A percentile compares a stretch with the other conserved stretches of the same genome.
phyloP scores from a whole-genome alignment of 2,888 invertebrate genomes.

The Leistus spinibarbis region DNA sequence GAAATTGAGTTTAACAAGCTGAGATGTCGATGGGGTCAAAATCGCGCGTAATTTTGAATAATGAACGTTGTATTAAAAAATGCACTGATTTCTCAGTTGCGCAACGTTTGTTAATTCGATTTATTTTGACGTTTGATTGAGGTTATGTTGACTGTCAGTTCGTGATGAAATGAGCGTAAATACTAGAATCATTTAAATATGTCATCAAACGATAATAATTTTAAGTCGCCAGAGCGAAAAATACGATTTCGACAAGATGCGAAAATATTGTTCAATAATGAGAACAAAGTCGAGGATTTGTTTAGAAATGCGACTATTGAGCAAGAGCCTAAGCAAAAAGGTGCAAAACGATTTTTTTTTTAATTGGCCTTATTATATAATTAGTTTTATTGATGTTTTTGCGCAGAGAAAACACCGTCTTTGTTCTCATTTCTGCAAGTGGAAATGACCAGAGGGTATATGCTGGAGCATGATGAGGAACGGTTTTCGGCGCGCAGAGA shows the following conservation, averaged over 20 bases:
- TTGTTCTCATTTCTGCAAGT: slow-evolving; percentile 76
- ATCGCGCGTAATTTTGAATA: too few species aligned
- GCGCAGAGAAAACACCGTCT: slow-evolving; percentile 52
- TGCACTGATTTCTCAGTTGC: not conserved
- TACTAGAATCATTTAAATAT: slow-evolving; percentile 35
- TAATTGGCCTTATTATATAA: not conserved
- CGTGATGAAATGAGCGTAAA: slow-evolving; percentile 28
- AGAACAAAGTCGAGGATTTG: slow-evolving; percentile 55
- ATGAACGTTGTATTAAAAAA: not conserved
- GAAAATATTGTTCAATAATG: slow-evolving; percentile 54
- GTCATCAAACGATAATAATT: slow-evolving; percentile 41
- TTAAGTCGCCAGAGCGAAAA: slow-evolving; percentile 54
- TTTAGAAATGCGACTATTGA: slow-evolving; percentile 49
- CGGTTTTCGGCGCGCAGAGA: slow-evolving; percentile 92
- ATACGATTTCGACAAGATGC: slow-evolving; percentile 59
- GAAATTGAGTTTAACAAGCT: too few species aligned
- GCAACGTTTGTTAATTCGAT: not conserved
- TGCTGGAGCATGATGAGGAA: slow-evolving; percentile 93
- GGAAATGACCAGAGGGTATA: slow-evolving; percentile 91
- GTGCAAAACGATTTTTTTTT: slow-evolving; percentile 13
- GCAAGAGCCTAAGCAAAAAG: slow-evolving; percentile 49
- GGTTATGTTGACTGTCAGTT: slow-evolving; percentile 35
- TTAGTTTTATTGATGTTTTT: not conserved
- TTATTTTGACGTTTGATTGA: slow-evolving; percentile 28
- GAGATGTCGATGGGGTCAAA: too few species aligned